A percentile compares a stretch with the other conserved stretches of the same genome.
These are phyloP conservation scores for Ephydatia muelleri DNA, from an alignment of 37 sponge, comb jelly and placozoan genomes.

Conservation along the genomic window DNA sequence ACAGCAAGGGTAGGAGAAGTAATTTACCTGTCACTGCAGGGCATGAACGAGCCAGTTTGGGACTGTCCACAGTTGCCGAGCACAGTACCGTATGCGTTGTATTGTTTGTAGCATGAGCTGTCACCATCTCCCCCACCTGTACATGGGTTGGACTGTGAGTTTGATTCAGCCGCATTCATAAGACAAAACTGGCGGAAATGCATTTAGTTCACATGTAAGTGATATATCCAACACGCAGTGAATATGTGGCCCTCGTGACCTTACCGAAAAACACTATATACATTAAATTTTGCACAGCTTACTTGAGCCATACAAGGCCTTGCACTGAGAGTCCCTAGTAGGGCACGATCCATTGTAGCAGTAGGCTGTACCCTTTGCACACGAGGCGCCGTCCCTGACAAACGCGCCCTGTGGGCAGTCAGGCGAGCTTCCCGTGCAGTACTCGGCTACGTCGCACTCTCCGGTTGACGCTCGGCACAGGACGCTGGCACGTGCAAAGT, in stretches of 20 bases:
- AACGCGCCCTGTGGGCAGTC: not conserved
- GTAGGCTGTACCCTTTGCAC: slow-evolving; percentile 40
- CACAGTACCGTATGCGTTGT: not conserved
- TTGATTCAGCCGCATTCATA: no score
- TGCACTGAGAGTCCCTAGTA: slow-evolving; percentile 29
- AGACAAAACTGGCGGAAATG: no score
- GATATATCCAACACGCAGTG: no score
- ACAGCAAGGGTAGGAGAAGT: not conserved
- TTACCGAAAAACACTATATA: no score
- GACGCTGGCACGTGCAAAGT: slow-evolving; percentile 11
- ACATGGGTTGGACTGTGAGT: not conserved
- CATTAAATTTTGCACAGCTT: not conserved
- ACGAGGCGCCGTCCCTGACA: slow-evolving; percentile 33
- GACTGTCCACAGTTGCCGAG: slow-evolving; percentile 22
- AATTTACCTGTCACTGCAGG: slow-evolving; percentile 1
- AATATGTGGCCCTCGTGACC: no score
- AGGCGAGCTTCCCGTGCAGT: slow-evolving; percentile 25
- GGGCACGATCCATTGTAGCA: slow-evolving; percentile 49
- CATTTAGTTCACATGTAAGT: no score
- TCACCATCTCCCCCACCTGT: slow-evolving; percentile 1
- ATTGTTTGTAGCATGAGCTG: not conserved
- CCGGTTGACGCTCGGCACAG: slow-evolving; percentile 15
- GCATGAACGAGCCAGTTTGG: not conserved
- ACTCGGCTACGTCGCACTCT: slow-evolving; percentile 49
- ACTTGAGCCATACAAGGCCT: not conserved